Evolutionary conservation across 2,888 invertebrate species (phyloP).

Genomic region (Scaptomyza caliginosa): DNA sequence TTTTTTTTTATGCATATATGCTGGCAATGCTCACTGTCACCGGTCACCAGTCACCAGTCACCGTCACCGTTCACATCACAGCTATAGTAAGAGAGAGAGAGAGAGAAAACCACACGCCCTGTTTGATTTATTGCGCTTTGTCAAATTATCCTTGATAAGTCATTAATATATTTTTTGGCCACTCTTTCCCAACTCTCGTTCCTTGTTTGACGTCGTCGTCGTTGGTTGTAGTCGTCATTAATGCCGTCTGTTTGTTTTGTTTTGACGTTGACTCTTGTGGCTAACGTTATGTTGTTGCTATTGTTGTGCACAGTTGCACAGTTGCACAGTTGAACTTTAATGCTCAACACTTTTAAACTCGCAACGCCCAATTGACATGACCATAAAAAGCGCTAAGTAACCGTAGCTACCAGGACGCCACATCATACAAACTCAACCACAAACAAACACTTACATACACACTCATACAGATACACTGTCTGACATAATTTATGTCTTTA

Average conservation of each 20-base stretch:
- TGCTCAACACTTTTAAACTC: conserved; percentile 57
- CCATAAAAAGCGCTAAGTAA: conserved; percentile 67
- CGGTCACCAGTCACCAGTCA: conserved; percentile 32
- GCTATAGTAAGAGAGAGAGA: neutral
- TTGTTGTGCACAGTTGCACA: conserved; percentile 25
- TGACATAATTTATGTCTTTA: conserved; percentile 71
- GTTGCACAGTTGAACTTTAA: conserved; percentile 61
- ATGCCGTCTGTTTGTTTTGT: conserved; percentile 58
- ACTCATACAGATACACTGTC: neutral
- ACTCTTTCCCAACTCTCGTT: conserved; percentile 28
- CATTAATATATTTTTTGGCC: conserved; percentile 83
- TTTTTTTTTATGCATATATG: neutral
- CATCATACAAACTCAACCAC: conserved; percentile 17
- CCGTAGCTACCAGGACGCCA: conserved; percentile 41
- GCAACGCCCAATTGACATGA: conserved; percentile 63
- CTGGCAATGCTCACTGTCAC: conserved; percentile 33
- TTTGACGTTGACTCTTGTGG: conserved; percentile 63
- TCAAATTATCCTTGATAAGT: conserved; percentile 84
- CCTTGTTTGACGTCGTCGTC: conserved; percentile 4
- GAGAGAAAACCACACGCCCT: conserved; percentile 60
- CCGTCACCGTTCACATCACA: conserved; percentile 23
- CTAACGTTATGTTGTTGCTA: conserved; percentile 23
- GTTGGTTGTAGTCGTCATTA: conserved; percentile 39
- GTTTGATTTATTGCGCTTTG: conserved; percentile 83
- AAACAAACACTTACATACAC: conserved; percentile 1